phyloP scores from a whole-genome alignment of 2,797 vertebrate species.

The Hemitrygon akajei region DNA sequence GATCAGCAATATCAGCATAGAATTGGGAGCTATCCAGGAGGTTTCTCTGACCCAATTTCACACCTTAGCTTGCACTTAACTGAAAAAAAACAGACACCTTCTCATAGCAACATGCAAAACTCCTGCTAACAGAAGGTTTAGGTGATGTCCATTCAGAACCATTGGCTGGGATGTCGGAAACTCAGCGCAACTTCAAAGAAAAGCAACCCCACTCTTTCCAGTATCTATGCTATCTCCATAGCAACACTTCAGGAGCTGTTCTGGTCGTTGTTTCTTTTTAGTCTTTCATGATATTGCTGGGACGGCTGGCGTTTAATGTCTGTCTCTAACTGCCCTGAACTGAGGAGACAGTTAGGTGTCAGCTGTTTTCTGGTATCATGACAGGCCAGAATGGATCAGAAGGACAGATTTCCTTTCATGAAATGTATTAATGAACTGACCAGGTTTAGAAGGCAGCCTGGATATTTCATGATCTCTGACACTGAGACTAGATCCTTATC shows the following conservation, averaged over 20 bases:
- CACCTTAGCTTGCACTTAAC: not conserved
- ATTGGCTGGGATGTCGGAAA: not conserved
- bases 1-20: not conserved
- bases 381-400: too few species aligned
- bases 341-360: too few species aligned
- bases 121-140: not conserved
- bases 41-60: not conserved
- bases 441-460: too few species aligned
- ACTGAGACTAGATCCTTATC: too few species aligned
- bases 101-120: not conserved
- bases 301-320: too few species aligned
- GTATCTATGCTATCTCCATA: not conserved
- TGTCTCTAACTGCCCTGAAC: too few species aligned
- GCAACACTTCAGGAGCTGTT: not conserved
- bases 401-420: too few species aligned
- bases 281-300: too few species aligned
- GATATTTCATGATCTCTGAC: too few species aligned
- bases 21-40: not conserved
- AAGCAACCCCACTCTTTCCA: not conserved
- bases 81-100: not conserved
- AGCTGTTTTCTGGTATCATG: too few species aligned
- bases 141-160: not conserved
- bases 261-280: not conserved
- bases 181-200: not conserved
- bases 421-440: too few species aligned